phyloP scores from a whole-genome alignment of 2,113 vertebrate species.

The Acinonyx jubatus region DNA sequence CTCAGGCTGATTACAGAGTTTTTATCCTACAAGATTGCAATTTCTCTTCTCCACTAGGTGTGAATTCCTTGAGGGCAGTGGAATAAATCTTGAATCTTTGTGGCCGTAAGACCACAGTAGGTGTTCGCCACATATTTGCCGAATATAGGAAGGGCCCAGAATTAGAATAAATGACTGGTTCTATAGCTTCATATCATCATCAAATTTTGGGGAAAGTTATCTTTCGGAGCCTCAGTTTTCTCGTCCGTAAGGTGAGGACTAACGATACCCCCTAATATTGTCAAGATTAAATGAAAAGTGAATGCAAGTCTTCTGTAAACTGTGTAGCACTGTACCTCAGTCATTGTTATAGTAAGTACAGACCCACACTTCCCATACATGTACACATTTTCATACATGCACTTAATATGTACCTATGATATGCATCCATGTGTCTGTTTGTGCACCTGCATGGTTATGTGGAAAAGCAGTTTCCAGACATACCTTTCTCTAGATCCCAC shows the following conservation, averaged over 20 bases:
- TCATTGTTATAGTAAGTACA: background rate
- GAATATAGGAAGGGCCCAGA: background rate
- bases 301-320: background rate
- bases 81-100: background rate
- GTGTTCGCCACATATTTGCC: background rate
- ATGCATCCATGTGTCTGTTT: background rate
- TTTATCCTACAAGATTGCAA: background rate
- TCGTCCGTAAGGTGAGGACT: background rate
- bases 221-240: background rate
- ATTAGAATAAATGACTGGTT: background rate
- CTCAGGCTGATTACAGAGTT: background rate
- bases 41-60: background rate
- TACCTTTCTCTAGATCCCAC: background rate
- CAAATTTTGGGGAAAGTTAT: background rate
- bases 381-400: background rate
- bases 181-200: background rate
- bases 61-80: background rate
- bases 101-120: background rate
- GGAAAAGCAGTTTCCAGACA: background rate
- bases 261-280: background rate
- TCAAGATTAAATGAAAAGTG: background rate
- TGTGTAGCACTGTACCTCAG: background rate
- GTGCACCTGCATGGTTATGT: background rate
- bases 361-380: background rate
- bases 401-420: background rate